These are phyloP conservation scores for Naso thynnoides DNA, from an alignment of 2,797 vertebrate genomes.

Conservation along the genomic window DNA sequence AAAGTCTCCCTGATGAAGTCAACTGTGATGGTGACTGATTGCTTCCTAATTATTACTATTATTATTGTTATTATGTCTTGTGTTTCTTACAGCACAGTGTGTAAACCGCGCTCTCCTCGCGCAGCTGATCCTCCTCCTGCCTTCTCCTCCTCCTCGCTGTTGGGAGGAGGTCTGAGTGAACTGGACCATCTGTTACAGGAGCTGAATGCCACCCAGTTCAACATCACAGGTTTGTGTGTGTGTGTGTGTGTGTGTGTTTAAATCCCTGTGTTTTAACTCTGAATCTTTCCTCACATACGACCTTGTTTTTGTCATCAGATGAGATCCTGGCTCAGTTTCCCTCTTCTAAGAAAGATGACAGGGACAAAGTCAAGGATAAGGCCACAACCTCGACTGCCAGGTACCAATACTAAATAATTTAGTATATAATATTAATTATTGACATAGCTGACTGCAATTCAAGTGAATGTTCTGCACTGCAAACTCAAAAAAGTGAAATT, in stretches of 20 bases:
- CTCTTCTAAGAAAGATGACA: conserved; percentile 84
- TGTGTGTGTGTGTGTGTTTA: background rate
- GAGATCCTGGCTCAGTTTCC: conserved; percentile 96
- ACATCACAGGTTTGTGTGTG: conserved; percentile 89
- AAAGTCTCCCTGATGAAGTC: background rate
- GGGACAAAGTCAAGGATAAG: conserved; percentile 81
- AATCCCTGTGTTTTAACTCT: background rate
- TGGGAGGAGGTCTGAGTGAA: conserved; percentile 92
- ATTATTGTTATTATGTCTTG: conserved; percentile 1
- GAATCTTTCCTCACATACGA: conserved; percentile 1
- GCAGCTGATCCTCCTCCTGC: conserved; percentile 79
- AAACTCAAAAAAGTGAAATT: background rate
- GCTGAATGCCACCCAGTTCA: conserved; percentile 94
- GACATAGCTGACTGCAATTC: background rate
- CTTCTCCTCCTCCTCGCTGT: conserved; percentile 88
- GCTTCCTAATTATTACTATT: conserved; percentile 28
- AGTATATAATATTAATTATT: background rate
- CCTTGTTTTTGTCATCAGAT: conserved; percentile 79
- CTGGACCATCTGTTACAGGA: conserved; percentile 93
- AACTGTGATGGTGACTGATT: conserved; percentile 1
- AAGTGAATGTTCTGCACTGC: background rate
- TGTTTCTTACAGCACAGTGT: conserved; percentile 86
- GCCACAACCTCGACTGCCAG: conserved; percentile 62
- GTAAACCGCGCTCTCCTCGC: conserved; percentile 90
- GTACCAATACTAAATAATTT: conserved; percentile 47